Evolutionary conservation across 2,888 invertebrate species (phyloP), one percentile per base, ranked within the genome.

Genomic region (Chymomyza amoena): DNA sequence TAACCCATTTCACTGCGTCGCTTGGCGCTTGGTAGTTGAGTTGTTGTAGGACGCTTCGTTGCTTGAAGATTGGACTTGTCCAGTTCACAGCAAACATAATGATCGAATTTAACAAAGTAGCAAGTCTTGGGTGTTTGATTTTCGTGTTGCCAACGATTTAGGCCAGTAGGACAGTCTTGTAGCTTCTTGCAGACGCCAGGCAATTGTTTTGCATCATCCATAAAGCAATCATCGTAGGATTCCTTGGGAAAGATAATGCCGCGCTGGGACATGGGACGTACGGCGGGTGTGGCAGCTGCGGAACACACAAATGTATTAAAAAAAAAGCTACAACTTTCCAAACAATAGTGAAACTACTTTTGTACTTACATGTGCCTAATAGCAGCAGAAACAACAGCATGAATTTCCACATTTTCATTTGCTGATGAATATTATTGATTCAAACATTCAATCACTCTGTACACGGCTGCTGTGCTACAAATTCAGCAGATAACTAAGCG

Each of bases 41-140:
- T 59, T 50, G 56, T 7, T 45, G 52, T 18, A 28, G 57, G 28
- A 36, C n/a, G 18, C 51, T 20, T 61, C n/a, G 67, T 32, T 36
- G 32, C 32, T 9, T 32, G 32, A 0, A 60, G 13, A 52, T 54
- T 20, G 16, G 62, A 20, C 2, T 57, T 45, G 20, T 71, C 64
- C 16, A 45, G 56, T 2, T 64, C 64, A 73, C 90, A 90, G 66
- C 90, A 90, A 4, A 90, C 81, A 62, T 79, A 83, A 16, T 89
- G 89, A 68, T 90, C 89, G 39, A 81, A 88, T 59, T 85, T 90
- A 6, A 88, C 78, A 18, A 90, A 90, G 66, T 84, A 90, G 69
- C 90, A 90, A 32, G 89, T 90, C 68, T 89, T 82, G 32, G 90
- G 89, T 1, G 72, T 63, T n/a, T 80, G 39, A 4, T 76, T 72